Conservation (phyloP, 2,113 vertebrate genomes). For the Rana temporaria region DNA sequence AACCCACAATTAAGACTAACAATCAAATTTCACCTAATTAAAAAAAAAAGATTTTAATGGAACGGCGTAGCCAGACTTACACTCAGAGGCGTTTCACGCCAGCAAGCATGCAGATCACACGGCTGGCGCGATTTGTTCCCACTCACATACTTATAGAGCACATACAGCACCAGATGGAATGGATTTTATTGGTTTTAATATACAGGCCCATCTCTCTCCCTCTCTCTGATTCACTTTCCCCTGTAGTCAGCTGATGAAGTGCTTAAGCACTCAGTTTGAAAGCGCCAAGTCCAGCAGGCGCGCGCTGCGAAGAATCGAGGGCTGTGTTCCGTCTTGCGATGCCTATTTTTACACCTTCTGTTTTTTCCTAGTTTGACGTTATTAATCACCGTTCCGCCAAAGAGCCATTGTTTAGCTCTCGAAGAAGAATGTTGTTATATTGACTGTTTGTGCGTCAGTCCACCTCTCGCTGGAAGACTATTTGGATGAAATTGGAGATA, state of each 20-base stretch:
- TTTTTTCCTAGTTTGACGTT: slow-evolving; percentile 81
- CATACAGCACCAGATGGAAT: slow-evolving; percentile 62
- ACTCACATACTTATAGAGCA: slow-evolving; percentile 56
- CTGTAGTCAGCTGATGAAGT: slow-evolving; percentile 62
- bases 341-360: slow-evolving; percentile 84
- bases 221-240: slow-evolving; percentile 50
- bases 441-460: slow-evolving; percentile 82
- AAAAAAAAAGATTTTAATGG: no score
- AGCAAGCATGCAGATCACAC: slow-evolving; percentile 56
- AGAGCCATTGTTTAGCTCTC: slow-evolving; percentile 83
- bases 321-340: slow-evolving; percentile 71
- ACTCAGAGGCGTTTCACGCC: not conserved
- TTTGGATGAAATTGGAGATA: slow-evolving; percentile 87
- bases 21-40: no score
- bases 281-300: slow-evolving; percentile 64
- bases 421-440: slow-evolving; percentile 89
- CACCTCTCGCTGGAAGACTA: slow-evolving; percentile 80
- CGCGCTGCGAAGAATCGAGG: slow-evolving; percentile 70
- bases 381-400: slow-evolving; percentile 76
- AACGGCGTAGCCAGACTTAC: no score
- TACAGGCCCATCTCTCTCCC: slow-evolving; percentile 22
- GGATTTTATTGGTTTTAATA: slow-evolving; percentile 25
- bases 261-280: slow-evolving; percentile 59
- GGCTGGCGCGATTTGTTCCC: slow-evolving; percentile 58
- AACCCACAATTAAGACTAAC: no score